Conservation (phyloP, 1,140 invertebrate genomes). For the Magallana ariakensis region DNA sequence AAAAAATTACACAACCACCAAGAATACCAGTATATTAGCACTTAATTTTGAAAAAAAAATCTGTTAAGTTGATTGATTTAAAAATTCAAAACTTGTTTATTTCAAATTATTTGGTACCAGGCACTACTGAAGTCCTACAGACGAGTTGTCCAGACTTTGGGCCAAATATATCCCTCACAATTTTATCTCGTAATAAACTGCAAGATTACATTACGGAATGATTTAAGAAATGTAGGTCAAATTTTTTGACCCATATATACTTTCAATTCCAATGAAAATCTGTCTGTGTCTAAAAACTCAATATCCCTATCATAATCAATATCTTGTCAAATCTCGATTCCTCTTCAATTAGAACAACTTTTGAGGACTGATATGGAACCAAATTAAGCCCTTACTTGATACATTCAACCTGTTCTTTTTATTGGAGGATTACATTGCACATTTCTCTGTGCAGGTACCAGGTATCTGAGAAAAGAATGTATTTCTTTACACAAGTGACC, state of each 20-base stretch:
- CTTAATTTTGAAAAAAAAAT: no score
- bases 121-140: neutral
- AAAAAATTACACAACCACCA: no score
- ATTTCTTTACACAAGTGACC: constrained; percentile 9
- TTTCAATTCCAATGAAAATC: neutral
- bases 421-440: constrained; percentile 5
- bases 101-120: constrained; percentile 5
- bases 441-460: neutral
- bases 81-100: no score
- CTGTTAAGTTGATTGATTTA: no score
- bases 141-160: constrained; percentile 17
- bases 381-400: neutral
- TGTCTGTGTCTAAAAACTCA: no score
- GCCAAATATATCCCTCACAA: neutral
- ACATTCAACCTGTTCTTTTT: neutral
- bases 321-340: constrained; percentile 31
- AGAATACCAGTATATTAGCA: no score
- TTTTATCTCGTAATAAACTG: neutral
- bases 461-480: neutral
- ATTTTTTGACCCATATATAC: neutral
- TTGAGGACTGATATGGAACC: neutral
- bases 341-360: constrained; percentile 4
- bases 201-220: neutral
- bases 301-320: neutral
- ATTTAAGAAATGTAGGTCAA: constrained; percentile 2